Base-by-base conservation (phyloP, 2,797 vertebrate species). In the Pseudochirops corinnae region DNA sequence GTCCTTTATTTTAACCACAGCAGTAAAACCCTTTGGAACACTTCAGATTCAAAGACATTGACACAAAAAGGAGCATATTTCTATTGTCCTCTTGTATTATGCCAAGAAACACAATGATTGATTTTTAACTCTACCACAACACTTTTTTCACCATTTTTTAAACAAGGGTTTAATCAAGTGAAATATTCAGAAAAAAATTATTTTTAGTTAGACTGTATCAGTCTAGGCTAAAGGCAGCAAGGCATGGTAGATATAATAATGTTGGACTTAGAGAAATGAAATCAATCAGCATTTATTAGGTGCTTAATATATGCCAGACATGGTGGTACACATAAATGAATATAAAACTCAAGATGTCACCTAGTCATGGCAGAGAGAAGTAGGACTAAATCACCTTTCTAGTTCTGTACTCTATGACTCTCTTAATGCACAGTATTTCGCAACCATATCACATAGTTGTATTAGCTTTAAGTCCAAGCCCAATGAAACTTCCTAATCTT, bases 61-160 rank as follows among this genome's bases (percentile, higher is more conserved):
- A 96, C 55, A 96, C 93, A 97, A 95, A 56, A 96, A 95, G 95
- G 95, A 46, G 96, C 96, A 60, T 56, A 91, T 93, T 96, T 98
- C 62, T 94, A 95, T 92, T 93, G 92, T 62, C 93, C 52, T 56
- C 67, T 90, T 93, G 93, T 91, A 93, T 57, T 91, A n/a, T 28
- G 94, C 58, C 56, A 67, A 96, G 90, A 92, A 46, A 13, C 92
- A 39, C 26, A 57, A 31, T 90, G 91, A 93, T 92, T 96, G 39
- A 92, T 94, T 28, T 56, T 96, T 96, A 96, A 92, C 46, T 93
- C 56, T 93, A 90, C 94, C 93, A 94, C 5, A 56, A 93, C 24
- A 58, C 58, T 9, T 92, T 82, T 39, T 82, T 46, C 18, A 24
- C 6, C n/a, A 14, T 39, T 74, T 74, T 74, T 67, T 6, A 74